Conservation (phyloP, 2,888 invertebrate genomes). For the Aleiodes alternator region DNA sequence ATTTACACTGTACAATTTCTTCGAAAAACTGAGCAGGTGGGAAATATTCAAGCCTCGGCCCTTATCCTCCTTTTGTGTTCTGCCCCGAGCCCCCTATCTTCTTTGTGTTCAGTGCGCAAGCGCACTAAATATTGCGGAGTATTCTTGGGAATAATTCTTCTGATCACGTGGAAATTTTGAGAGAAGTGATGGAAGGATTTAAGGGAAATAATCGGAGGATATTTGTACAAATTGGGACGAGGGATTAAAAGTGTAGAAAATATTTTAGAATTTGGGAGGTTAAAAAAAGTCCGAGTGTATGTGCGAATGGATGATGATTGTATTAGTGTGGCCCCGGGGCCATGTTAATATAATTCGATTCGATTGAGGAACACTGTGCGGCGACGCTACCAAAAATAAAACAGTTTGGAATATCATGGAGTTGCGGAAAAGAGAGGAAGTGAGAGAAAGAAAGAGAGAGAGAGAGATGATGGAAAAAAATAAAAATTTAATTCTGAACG, state of each 20-base stretch:
- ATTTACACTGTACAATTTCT: too few species aligned
- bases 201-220: too few species aligned
- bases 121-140: constrained; percentile 12
- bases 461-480: constrained; percentile 16
- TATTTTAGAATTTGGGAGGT: constrained; percentile 9
- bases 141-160: constrained; percentile 22
- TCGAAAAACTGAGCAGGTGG: constrained; percentile 12
- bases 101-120: constrained; percentile 22
- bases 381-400: constrained; percentile 64
- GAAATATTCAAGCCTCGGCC: constrained; percentile 14
- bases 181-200: too few species aligned
- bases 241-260: too few species aligned
- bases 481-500: background rate
- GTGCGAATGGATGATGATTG: constrained; percentile 24
- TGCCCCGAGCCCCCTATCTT: constrained; percentile 13
- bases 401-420: constrained; percentile 29
- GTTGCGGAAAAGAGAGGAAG: constrained; percentile 5
- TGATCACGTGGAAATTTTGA: background rate
- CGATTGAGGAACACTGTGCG: constrained; percentile 49
- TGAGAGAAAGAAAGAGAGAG: background rate
- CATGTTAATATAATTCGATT: constrained; percentile 48
- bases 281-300: constrained; percentile 37
- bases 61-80: constrained; percentile 31
- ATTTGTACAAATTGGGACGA: too few species aligned
- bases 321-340: constrained; percentile 33